Evolutionary conservation across 2,888 invertebrate species (phyloP), one percentile per base, ranked within the genome.

Genomic region (Agrypnus murinus): DNA sequence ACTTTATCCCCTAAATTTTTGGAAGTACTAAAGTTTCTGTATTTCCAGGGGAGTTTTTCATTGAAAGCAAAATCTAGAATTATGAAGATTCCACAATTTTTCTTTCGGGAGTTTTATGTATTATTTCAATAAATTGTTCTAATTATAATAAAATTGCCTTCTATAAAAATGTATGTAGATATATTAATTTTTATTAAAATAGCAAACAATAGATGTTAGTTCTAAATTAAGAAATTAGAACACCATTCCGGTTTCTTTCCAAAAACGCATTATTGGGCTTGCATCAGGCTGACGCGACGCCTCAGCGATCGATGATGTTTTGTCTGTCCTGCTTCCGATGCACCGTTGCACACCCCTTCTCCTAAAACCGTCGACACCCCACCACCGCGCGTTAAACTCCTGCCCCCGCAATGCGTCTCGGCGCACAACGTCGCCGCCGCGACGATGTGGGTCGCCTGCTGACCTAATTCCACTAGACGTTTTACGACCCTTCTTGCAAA

Each of bases 261-360:
- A 74, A 76, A 76, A 76, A 76, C 75, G 75, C 77, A 75, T 73
- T 73, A 73, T 60, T 63, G 46, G 76, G 68, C 75, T 67, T 69
- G 73, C 25, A 25, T 25, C 71, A 70, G 69, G 71, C 66, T 73
- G 74, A 66, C 71, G 74, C 70, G 75, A 60, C 69, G 75, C 72
- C 68, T 38, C 68, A 63, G 65, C 77, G 78, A 78, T 77, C 78
- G 78, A 77, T 78, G 78, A 71, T 77, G 77, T 78, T 77, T 77
- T 78, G 79, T 77, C 78, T 78, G 73, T 77, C 78, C 75, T 75
- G 73, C 77, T 77, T 77, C 78, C 77, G 75, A 78, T 79, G 78
- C 78, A 77, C 75, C 76, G 77, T 70, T 75, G 77, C 75, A 74
- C 74, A 73, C 69, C 69, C 25, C 74, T 63, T 59, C 66, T 59